Conservation (phyloP, 2,113 vertebrate genomes). For the Ceyx melanurus region DNA sequence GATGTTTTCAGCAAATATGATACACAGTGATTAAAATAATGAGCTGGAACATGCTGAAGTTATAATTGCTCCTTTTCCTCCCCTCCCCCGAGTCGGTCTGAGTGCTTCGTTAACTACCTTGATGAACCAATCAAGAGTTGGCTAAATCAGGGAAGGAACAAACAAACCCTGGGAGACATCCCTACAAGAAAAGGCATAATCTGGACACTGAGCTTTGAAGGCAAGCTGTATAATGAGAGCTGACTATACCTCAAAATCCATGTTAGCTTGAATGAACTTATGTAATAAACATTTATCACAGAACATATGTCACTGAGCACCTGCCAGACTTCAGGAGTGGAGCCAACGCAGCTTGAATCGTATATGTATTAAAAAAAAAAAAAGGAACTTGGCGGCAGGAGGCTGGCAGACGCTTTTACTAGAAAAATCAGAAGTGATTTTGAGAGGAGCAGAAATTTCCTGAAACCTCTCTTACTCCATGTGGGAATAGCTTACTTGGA, state of each 20-base stretch:
- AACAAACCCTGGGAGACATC: constrained; percentile 41
- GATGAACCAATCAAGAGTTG: constrained; percentile 44
- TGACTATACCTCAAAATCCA: constrained; percentile 63
- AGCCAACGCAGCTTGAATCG: constrained; percentile 68
- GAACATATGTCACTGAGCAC: constrained; percentile 73
- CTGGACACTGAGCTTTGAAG: constrained; percentile 60
- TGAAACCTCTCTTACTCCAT: constrained; percentile 42
- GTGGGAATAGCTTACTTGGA: constrained; percentile 27
- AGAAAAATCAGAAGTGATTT: constrained; percentile 75
- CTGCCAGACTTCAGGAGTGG: constrained; percentile 70
- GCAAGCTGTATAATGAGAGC: constrained; percentile 60
- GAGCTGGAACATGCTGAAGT: constrained; percentile 7
- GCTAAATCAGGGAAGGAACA: constrained; percentile 51
- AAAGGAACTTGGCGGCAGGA: constrained; percentile 61
- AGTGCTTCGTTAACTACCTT: constrained; percentile 58
- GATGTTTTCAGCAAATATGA: constrained; percentile 49
- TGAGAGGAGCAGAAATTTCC: constrained; percentile 68
- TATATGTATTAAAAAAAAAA: constrained; percentile 63
- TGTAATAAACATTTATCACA: constrained; percentile 74
- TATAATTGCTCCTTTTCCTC: constrained; percentile 60
- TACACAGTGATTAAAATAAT: constrained; percentile 52
- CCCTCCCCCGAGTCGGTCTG: constrained; percentile 18
- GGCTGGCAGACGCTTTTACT: constrained; percentile 73
- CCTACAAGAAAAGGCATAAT: constrained; percentile 29
- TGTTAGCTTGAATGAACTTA: constrained; percentile 74